Evolutionary conservation across 2,113 vertebrate species (phyloP).

Genomic region (Cyprinus carpio): DNA sequence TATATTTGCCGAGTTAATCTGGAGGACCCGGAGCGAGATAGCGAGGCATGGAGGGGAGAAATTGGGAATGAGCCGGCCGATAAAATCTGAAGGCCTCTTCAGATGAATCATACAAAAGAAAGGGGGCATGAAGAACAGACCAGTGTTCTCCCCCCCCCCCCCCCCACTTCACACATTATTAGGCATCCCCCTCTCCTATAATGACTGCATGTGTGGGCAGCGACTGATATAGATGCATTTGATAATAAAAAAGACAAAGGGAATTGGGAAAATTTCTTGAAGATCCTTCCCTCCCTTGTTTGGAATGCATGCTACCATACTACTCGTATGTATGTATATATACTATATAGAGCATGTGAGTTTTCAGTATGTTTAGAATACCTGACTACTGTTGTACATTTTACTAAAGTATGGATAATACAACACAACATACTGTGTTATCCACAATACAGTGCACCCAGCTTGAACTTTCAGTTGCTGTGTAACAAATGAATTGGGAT

Average conservation of each 20-base stretch:
- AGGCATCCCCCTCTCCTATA: not conserved
- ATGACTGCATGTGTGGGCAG: not conserved
- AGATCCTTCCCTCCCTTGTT: not conserved
- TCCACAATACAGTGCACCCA: no score
- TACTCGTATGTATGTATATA: not conserved
- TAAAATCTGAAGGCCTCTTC: conserved; percentile 46
- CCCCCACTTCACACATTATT: conserved; percentile 9
- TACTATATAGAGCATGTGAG: not conserved
- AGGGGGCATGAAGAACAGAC: conserved; percentile 8
- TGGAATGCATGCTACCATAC: not conserved
- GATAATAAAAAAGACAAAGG: not conserved
- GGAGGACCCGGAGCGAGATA: conserved; percentile 29
- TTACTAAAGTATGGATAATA: no score
- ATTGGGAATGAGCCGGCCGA: conserved; percentile 20
- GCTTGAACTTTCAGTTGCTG: no score
- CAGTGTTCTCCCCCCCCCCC: conserved; percentile 31
- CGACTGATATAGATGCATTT: conserved; percentile 7
- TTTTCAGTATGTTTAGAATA: no score
- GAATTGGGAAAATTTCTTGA: not conserved
- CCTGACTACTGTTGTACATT: no score
- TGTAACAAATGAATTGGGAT: no score
- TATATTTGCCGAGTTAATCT: conserved; percentile 63
- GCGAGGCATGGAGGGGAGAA: not conserved
- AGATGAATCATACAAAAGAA: conserved; percentile 47
- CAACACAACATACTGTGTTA: no score